Base-by-base conservation (phyloP, 2,888 invertebrate genomes). In the Adelphocoris suturalis region DNA sequence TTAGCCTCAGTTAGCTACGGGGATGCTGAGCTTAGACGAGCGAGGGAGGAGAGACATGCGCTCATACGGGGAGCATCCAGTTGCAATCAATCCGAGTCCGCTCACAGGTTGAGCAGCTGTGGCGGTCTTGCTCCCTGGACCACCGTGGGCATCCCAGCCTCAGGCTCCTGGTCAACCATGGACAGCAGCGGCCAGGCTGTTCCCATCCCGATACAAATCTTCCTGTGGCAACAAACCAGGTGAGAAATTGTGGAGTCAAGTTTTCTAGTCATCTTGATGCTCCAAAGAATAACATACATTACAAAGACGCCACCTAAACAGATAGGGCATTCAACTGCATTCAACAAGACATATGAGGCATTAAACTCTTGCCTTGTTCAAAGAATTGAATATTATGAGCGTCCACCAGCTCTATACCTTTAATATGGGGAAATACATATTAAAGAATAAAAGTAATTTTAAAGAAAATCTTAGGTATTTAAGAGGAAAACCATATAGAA, bases 191-290 rank as follows among this genome's bases (percentile, higher is more conserved):
- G 97, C 92, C 96, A 97, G 92, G 95, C 96, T 89, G 95, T 99
- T 91, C 99, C 99, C 0, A 96, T 99, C 91, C 98, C 99, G 0
- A 98, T 99, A 90, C 99, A 99, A 94, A 97, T 98, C 92, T 99
- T 99, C 94, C 95, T 99, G 91, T 99, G 99, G 99, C 95, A 98
- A 92, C 99, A 99, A 94, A 97, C 98, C 91, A 96, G 96, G 96
- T 96, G 93, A 88, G 55, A 55, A 46, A 27, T 37, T 37, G 2
- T 37, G 37, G 37, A 37, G 37, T 7, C 37, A 37, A 2, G 7
- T 37, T 37, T 37, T 37, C 37, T 4, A 37, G 37, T 37, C 37
- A 37, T 37, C n/a, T 37, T 37, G 37, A 37, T 37, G 37, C 7
- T 37, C 7, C 37, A 37, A 37, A 2, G 37, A 37, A 7, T 37